These are phyloP conservation scores for Pissodes strobi DNA, from an alignment of 1,140 invertebrate genomes.

Conservation along the genomic window DNA sequence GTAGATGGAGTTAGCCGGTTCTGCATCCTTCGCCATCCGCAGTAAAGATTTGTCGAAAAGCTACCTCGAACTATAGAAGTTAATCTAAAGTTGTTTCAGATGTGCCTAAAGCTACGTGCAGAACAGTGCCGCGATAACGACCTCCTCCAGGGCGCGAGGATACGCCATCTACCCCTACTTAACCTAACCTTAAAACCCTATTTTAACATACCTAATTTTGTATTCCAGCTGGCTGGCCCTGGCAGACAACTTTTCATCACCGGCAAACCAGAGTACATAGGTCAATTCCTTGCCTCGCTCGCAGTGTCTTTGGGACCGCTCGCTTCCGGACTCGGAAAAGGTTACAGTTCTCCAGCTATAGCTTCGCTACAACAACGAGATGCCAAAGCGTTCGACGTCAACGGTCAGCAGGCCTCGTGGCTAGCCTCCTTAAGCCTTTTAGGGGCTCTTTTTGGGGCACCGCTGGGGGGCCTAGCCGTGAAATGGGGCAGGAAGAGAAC, in stretches of 20 bases:
- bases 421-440: slow-evolving; percentile 78
- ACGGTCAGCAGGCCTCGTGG: slow-evolving; percentile 79
- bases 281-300: slow-evolving; percentile 75
- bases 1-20: too few species aligned
- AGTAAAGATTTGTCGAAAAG: too few species aligned
- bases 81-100: too few species aligned
- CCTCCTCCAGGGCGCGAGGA: too few species aligned
- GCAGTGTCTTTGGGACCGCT: slow-evolving; percentile 80
- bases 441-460: slow-evolving; percentile 77
- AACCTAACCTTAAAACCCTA: too few species aligned
- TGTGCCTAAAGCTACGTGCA: too few species aligned
- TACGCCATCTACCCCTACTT: too few species aligned
- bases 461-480: slow-evolving; percentile 76
- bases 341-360: slow-evolving; percentile 81
- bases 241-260: slow-evolving; percentile 49
- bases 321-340: slow-evolving; percentile 79
- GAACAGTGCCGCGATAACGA: too few species aligned
- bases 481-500: slow-evolving; percentile 71
- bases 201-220: too few species aligned
- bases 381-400: slow-evolving; percentile 66
- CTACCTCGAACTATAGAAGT: too few species aligned
- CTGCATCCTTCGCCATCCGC: too few species aligned
- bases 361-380: slow-evolving; percentile 75
- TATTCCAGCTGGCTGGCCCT: slow-evolving; percentile 49
- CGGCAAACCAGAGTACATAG: slow-evolving; percentile 49